phyloP scores from a whole-genome alignment of 2,113 vertebrate species.

The Origma solitaria region DNA sequence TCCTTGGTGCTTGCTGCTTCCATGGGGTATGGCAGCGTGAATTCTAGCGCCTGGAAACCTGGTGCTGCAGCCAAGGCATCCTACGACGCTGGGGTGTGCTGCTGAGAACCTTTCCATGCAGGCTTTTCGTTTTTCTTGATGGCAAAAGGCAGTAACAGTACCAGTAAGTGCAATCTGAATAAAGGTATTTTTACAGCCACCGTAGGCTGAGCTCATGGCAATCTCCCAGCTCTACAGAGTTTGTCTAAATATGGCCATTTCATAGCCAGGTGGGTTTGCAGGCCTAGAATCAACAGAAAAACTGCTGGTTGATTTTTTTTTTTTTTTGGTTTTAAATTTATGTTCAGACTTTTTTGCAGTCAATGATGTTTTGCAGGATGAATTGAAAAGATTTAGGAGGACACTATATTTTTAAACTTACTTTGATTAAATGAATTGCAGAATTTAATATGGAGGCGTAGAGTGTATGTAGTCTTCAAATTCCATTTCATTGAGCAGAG shows the following conservation, averaged over 20 bases:
- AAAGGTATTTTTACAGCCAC: not conserved
- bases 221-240: not conserved
- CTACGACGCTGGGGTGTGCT: not conserved
- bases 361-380: not conserved
- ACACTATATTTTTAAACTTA: not conserved
- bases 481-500: not conserved
- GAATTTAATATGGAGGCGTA: not conserved
- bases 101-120: not conserved
- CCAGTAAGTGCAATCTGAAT: not conserved
- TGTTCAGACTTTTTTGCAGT: not conserved
- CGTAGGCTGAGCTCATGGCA: not conserved
- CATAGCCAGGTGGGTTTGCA: not conserved
- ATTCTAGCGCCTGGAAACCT: not conserved
- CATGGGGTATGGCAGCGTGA: rapidly evolving
- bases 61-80: not conserved
- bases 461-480: not conserved
- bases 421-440: not conserved
- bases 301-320: not conserved
- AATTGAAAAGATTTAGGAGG: not conserved
- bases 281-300: not conserved
- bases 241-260: not conserved
- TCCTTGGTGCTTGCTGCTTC: not conserved
- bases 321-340: not conserved
- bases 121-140: not conserved
- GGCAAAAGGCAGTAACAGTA: not conserved